phyloP scores from a whole-genome alignment of 2,888 invertebrate species.

The Bruchidius siliquastri region DNA sequence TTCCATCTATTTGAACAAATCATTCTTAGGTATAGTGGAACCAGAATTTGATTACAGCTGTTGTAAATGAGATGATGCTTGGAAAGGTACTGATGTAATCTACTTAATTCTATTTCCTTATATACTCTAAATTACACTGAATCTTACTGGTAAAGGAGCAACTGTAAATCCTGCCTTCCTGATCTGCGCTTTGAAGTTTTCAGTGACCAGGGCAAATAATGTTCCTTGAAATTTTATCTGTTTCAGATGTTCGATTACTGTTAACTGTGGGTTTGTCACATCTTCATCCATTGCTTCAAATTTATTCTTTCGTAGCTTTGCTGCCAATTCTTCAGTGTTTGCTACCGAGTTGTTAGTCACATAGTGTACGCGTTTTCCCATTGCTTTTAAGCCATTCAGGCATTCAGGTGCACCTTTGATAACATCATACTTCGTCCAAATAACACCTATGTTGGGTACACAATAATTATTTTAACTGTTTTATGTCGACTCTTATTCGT shows the following conservation, averaged over 20 bases:
- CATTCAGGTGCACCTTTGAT: slow-evolving; percentile 49
- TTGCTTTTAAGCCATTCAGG: slow-evolving; percentile 46
- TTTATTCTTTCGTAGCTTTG: slow-evolving; percentile 19
- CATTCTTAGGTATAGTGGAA: no score
- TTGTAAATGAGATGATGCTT: no score
- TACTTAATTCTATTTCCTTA: no score
- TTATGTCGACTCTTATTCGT: no score
- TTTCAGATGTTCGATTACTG: slow-evolving; percentile 53
- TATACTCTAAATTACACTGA: not conserved
- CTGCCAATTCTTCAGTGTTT: slow-evolving; percentile 37
- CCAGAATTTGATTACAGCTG: no score
- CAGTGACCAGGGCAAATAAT: slow-evolving; percentile 48
- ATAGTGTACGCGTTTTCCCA: slow-evolving; percentile 48
- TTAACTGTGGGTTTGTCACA: slow-evolving; percentile 50
- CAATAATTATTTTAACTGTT: no score
- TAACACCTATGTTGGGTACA: slow-evolving; percentile 57
- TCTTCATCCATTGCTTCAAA: slow-evolving; percentile 38
- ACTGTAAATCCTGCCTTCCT: slow-evolving; percentile 44
- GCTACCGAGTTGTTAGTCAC: slow-evolving; percentile 11
- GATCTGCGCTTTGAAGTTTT: slow-evolving; percentile 43
- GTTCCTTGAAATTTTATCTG: slow-evolving; percentile 51
- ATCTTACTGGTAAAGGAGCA: slow-evolving; percentile 14
- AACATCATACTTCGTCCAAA: slow-evolving; percentile 44
- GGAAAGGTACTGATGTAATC: no score
- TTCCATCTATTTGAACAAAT: no score